phyloP scores from a whole-genome alignment of 2,797 vertebrate species.

The Acanthis flammea region DNA sequence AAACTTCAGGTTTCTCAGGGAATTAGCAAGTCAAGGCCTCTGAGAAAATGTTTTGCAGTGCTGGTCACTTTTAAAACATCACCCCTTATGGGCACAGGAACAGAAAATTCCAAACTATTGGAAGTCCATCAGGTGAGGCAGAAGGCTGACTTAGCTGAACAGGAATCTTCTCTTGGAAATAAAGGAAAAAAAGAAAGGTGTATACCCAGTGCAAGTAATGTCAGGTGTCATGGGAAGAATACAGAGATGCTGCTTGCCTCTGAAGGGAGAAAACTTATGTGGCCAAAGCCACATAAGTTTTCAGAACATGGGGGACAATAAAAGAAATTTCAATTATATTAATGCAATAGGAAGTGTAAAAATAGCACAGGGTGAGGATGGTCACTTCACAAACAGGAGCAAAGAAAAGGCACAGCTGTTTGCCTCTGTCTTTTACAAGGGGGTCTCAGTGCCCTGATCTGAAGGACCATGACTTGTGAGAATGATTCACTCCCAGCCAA shows the following conservation, averaged over 20 bases:
- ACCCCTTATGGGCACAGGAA: not conserved
- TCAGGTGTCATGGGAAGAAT: not conserved
- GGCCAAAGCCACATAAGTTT: not conserved
- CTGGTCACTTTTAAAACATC: not conserved
- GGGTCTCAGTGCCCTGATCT: too few relatives aligned
- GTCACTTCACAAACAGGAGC: not conserved
- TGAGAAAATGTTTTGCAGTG: not conserved
- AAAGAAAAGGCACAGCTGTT: not conserved
- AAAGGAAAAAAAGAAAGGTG: not conserved
- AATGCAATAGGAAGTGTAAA: not conserved
- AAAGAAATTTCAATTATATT: not conserved
- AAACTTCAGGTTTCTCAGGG: not conserved
- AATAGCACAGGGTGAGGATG: not conserved
- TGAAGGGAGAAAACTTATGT: not conserved
- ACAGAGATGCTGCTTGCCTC: not conserved
- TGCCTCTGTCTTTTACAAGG: not conserved
- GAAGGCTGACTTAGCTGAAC: not conserved
- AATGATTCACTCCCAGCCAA: not conserved
- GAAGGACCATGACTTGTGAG: not conserved
- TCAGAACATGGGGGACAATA: too few relatives aligned
- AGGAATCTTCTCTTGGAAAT: not conserved
- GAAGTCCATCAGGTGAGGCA: not conserved
- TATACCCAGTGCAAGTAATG: accelerated
- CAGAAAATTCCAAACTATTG: not conserved
- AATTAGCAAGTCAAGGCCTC: not conserved